phyloP scores from a whole-genome alignment of 2,113 vertebrate species.

The Laterallus jamaicensis region DNA sequence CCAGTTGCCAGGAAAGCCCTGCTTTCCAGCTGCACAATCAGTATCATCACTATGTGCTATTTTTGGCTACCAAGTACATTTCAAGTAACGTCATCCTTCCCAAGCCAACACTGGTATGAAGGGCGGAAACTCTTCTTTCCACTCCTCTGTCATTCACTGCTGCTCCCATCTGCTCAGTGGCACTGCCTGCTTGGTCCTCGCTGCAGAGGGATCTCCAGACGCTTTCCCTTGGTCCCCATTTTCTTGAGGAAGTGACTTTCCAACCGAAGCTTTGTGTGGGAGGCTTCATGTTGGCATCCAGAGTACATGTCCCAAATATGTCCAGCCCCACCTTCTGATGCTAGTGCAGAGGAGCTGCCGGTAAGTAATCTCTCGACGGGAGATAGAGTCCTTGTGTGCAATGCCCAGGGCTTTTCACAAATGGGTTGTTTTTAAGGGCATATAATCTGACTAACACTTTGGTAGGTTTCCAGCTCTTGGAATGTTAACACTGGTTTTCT shows the following conservation, averaged over 20 bases:
- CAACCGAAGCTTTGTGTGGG: background rate
- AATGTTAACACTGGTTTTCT: background rate
- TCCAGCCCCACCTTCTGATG: constrained; percentile 8
- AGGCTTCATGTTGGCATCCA: constrained; percentile 34
- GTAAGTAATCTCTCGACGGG: constrained; percentile 12
- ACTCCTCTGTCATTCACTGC: background rate
- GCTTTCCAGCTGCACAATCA: constrained; percentile 24
- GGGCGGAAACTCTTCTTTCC: constrained; percentile 1
- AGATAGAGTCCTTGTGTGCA: background rate
- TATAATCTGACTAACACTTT: background rate
- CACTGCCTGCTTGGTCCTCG: background rate
- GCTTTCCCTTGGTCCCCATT: background rate
- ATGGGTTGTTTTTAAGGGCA: background rate
- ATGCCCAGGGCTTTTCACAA: background rate
- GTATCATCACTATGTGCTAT: constrained; percentile 23
- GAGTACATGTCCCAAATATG: constrained; percentile 64
- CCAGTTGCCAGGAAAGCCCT: background rate
- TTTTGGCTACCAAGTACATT: constrained; percentile 34
- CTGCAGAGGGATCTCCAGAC: background rate
- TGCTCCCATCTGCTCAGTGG: background rate
- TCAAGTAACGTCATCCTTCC: constrained; percentile 27
- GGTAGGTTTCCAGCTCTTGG: background rate
- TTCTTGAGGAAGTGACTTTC: background rate
- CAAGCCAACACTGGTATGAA: background rate
- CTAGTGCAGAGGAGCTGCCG: background rate